Evolutionary conservation across 2,888 invertebrate genomes (phyloP).

Genomic region (Hemaris fuciformis): DNA sequence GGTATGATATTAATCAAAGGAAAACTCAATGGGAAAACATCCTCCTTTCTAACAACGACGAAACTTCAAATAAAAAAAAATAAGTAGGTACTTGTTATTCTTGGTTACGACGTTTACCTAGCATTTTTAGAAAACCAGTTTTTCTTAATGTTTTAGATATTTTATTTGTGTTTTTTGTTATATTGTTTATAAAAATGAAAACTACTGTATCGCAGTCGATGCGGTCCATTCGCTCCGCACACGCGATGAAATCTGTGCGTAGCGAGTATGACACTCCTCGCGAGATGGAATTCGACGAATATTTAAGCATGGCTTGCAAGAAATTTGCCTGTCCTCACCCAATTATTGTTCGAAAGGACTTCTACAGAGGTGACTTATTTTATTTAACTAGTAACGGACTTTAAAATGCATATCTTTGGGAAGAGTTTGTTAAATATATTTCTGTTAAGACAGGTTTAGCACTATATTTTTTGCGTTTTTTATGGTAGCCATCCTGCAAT

Average conservation of each 20-base stretch:
- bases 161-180: neutral
- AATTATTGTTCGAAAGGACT: slow-evolving; percentile 34
- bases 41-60: neutral
- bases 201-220: slow-evolving; percentile 18
- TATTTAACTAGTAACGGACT: neutral
- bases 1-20: no score
- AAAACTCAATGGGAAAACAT: no score
- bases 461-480: no score
- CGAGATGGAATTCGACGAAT: slow-evolving; percentile 31
- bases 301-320: slow-evolving; percentile 28
- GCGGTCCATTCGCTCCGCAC: slow-evolving; percentile 26
- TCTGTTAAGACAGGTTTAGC: no score
- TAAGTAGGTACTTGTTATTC: neutral
- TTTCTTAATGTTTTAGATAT: neutral
- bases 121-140: neutral
- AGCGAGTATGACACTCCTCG: slow-evolving; percentile 15
- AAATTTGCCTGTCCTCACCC: slow-evolving; percentile 36
- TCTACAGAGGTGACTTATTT: slow-evolving; percentile 28
- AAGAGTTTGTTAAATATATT: no score
- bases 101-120: neutral
- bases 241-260: slow-evolving; percentile 11
- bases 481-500: no score
- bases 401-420: neutral
- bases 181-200: neutral
- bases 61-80: neutral